Conservation (phyloP, 2,113 vertebrate species). For the Thunnus thynnus region DNA sequence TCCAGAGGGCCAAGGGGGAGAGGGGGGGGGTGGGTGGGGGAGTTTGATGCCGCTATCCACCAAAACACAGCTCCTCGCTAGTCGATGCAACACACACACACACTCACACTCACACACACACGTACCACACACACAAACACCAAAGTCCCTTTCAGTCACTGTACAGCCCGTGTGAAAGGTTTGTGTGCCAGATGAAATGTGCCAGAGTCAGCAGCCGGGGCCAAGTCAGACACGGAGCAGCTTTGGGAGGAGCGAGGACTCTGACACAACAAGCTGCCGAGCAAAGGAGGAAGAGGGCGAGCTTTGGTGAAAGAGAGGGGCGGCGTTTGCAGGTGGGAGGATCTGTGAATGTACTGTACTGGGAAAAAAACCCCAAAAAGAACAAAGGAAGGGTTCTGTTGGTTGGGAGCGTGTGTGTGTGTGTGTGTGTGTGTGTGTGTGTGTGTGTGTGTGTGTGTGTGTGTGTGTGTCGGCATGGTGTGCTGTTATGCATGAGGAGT, state of each 20-base stretch:
- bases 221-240: constrained; percentile 57
- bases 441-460: background rate
- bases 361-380: background rate
- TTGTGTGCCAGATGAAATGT: constrained; percentile 65
- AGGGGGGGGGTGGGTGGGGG: too few relatives aligned
- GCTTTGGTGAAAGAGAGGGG: constrained; percentile 70
- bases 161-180: constrained; percentile 58
- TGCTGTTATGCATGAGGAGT: constrained; percentile 72
- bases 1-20: constrained; percentile 11
- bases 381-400: constrained; percentile 38
- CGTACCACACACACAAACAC: constrained; percentile 35
- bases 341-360: constrained; percentile 53
- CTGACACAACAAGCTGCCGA: constrained; percentile 80
- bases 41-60: constrained; percentile 41
- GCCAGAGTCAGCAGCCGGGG: constrained; percentile 56
- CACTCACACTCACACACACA: constrained; percentile 13
- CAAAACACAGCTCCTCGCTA: constrained; percentile 64
- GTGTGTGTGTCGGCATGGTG: constrained; percentile 71
- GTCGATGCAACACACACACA: constrained; percentile 50
- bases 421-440: constrained; percentile 20
- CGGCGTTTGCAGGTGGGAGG: constrained; percentile 38
- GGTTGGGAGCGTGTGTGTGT: constrained; percentile 20
- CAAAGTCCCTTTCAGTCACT: constrained; percentile 63
- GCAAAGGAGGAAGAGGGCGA: constrained; percentile 64
- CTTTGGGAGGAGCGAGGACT: constrained; percentile 62